Evolutionary conservation across 1,140 invertebrate genomes (phyloP).

Genomic region (Drosophila equinoxialis): DNA sequence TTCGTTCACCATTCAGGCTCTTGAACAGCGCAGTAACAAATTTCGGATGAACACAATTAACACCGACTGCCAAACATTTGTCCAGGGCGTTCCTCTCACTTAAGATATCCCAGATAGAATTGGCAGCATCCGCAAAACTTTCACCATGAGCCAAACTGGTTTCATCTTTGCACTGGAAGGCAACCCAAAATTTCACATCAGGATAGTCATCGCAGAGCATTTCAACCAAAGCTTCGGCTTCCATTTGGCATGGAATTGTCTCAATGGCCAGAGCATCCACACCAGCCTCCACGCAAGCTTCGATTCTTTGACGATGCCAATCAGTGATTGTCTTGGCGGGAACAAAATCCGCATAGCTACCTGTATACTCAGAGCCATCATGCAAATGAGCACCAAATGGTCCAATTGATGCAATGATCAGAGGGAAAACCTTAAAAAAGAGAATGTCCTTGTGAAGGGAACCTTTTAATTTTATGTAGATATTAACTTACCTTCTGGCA

Average conservation of each 20-base stretch:
- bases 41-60: conserved; percentile 91
- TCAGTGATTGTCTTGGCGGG: conserved; percentile 87
- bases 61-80: conserved; percentile 92
- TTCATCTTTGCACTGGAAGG: conserved; percentile 85
- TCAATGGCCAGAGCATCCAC: conserved; percentile 94
- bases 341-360: conserved; percentile 90
- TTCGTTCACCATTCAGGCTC: conserved; percentile 81
- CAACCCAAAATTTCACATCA: conserved; percentile 90
- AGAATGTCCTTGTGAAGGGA: neutral
- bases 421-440: conserved; percentile 79
- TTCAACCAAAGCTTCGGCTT: conserved; percentile 92
- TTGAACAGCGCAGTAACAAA: conserved; percentile 85
- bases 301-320: conserved; percentile 93
- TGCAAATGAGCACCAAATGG: conserved; percentile 94
- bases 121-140: conserved; percentile 85
- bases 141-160: conserved; percentile 90
- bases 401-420: conserved; percentile 93
- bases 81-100: conserved; percentile 85
- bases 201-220: conserved; percentile 91
- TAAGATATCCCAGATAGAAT: conserved; percentile 85
- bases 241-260: conserved; percentile 93
- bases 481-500: conserved; percentile 56
- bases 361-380: conserved; percentile 95
- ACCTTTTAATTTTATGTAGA: neutral
- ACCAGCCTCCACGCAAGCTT: conserved; percentile 89